Evolutionary conservation across 2,797 vertebrate species (phyloP).

Genomic region (Zonotrichia albicollis): DNA sequence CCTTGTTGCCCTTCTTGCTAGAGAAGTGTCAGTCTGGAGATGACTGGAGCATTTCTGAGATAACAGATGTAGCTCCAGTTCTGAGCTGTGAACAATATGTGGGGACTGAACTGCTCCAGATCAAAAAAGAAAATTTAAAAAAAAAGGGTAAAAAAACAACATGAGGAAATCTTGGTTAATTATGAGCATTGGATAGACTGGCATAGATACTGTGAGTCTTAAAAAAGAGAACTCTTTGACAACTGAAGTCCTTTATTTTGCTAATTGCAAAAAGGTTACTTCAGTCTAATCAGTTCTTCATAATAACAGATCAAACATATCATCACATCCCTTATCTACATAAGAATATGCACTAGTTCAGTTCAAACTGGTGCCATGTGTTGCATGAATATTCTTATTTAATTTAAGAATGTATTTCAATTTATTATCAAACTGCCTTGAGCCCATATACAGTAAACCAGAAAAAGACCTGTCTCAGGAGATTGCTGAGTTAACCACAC

Average conservation of each 20-base stretch:
- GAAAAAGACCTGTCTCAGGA: background rate
- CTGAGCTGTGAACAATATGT: background rate
- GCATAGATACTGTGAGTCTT: background rate
- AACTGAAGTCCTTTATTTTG: background rate
- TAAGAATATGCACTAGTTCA: background rate
- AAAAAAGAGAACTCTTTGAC: background rate
- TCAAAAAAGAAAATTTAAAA: background rate
- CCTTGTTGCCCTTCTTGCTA: background rate
- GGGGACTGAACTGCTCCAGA: background rate
- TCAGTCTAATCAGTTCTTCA: background rate
- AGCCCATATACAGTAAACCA: background rate
- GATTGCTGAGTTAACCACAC: background rate
- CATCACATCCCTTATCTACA: background rate
- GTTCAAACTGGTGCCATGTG: background rate
- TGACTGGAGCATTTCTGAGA: background rate
- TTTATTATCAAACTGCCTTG: background rate
- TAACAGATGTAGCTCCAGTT: background rate
- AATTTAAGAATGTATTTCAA: slow-evolving; percentile 8
- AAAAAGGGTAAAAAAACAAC: background rate
- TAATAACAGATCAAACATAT: background rate
- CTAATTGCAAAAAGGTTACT: background rate
- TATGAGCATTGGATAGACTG: background rate
- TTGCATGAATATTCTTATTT: background rate
- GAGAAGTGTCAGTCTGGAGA: background rate
- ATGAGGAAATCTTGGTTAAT: background rate